These are phyloP conservation scores for Diogma glabrata DNA, from an alignment of 2,888 invertebrate species.

Conservation along the genomic window DNA sequence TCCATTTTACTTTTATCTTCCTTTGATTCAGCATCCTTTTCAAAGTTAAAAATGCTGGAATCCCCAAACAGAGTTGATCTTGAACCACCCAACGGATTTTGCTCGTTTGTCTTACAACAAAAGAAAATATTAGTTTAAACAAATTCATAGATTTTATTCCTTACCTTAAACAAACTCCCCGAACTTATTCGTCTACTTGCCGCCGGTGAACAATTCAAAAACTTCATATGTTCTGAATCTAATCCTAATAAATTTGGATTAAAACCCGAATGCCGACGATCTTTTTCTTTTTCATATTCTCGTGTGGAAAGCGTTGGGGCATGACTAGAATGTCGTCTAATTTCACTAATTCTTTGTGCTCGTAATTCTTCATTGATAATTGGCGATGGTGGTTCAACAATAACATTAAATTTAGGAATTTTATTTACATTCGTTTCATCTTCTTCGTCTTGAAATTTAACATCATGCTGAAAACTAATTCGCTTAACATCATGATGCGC, in stretches of 20 bases:
- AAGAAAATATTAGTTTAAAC: background rate
- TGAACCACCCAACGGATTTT: slow-evolving; percentile 45
- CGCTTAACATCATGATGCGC: too few relatives aligned
- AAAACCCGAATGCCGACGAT: slow-evolving; percentile 37
- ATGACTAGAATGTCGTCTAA: slow-evolving; percentile 38
- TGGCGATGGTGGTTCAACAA: slow-evolving; percentile 65
- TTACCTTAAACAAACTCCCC: slow-evolving; percentile 72
- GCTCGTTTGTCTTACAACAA: slow-evolving; percentile 32
- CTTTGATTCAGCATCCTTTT: slow-evolving; percentile 32
- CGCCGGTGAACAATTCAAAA: slow-evolving; percentile 65
- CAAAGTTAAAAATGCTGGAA: slow-evolving; percentile 26
- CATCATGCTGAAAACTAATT: slow-evolving; percentile 35
- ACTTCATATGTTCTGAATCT: slow-evolving; percentile 51
- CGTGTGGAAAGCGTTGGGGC: slow-evolving; percentile 38
- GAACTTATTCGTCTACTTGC: slow-evolving; percentile 84
- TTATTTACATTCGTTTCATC: too few relatives aligned
- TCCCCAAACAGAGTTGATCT: slow-evolving; percentile 33
- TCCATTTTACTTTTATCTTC: too few relatives aligned
- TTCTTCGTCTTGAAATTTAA: slow-evolving; percentile 38
- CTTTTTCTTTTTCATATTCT: slow-evolving; percentile 37
- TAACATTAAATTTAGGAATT: slow-evolving; percentile 56
- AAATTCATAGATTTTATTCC: slow-evolving; percentile 18
- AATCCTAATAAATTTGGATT: slow-evolving; percentile 50
- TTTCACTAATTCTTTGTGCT: slow-evolving; percentile 35
- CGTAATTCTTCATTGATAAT: slow-evolving; percentile 39